phyloP scores from a whole-genome alignment of 2,113 vertebrate species.

The Toxotes jaculatrix region DNA sequence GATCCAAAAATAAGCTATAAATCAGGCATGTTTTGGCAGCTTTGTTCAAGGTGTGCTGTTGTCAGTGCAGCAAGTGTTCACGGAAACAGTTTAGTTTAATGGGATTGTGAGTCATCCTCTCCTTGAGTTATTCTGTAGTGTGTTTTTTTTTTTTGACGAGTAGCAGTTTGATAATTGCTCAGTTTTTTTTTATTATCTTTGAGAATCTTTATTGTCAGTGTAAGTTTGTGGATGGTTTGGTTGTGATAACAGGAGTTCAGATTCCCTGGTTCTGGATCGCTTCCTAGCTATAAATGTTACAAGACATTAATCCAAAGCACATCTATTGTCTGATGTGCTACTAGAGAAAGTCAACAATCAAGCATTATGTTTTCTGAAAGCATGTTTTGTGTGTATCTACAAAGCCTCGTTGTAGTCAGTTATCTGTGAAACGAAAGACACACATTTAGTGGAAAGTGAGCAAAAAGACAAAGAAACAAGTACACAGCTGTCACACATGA shows the following conservation, averaged over 20 bases:
- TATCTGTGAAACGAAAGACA: slow-evolving; percentile 88
- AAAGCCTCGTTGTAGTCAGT: slow-evolving; percentile 90
- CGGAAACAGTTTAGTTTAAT: neutral
- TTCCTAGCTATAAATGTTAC: slow-evolving; percentile 70
- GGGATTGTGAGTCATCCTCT: slow-evolving; percentile 22
- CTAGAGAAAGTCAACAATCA: slow-evolving; percentile 92
- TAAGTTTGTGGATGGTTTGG: slow-evolving; percentile 34
- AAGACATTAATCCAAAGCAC: slow-evolving; percentile 75
- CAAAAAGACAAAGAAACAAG: slow-evolving; percentile 84
- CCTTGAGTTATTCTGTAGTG: slow-evolving; percentile 4
- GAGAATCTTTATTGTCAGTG: slow-evolving; percentile 36
- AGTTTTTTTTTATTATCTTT: neutral
- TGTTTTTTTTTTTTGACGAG: neutral
- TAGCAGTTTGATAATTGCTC: neutral
- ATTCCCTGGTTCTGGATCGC: slow-evolving; percentile 59
- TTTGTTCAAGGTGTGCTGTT: slow-evolving; percentile 26
- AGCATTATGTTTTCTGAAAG: slow-evolving; percentile 89
- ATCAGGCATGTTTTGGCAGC: slow-evolving; percentile 1
- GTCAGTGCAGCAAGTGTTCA: slow-evolving; percentile 10
- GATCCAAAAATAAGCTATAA: slow-evolving; percentile 26
- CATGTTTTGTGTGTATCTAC: slow-evolving; percentile 89
- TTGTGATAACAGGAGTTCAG: slow-evolving; percentile 48
- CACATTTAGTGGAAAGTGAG: slow-evolving; percentile 89
- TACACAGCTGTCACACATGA: slow-evolving; percentile 85
- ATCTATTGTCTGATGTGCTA: slow-evolving; percentile 82